Percentiles rank a stretch among this genome's conserved stretches.
Evolutionary conservation across 1,140 invertebrate genomes (phyloP).

Genomic region (Hermetia illucens): DNA sequence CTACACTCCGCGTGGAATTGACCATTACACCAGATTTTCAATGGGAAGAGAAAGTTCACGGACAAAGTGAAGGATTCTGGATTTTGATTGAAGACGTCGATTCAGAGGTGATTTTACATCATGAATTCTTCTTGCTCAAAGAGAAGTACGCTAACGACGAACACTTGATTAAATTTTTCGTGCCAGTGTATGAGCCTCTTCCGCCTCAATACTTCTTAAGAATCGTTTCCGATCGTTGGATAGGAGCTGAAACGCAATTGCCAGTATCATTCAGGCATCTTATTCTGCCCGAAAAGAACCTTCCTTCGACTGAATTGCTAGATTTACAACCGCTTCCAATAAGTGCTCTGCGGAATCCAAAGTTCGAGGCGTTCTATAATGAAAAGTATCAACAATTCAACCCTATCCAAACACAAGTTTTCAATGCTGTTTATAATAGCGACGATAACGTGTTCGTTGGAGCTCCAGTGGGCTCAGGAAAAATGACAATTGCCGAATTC

Average conservation of each 20-base stretch:
- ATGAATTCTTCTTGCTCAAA: slow-evolving; percentile 96
- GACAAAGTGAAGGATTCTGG: slow-evolving; percentile 96
- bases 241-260: slow-evolving; percentile 87
- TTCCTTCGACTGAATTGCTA: slow-evolving; percentile 94
- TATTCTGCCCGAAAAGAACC: slow-evolving; percentile 95
- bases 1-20: slow-evolving; percentile 86
- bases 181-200: slow-evolving; percentile 95
- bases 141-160: slow-evolving; percentile 89
- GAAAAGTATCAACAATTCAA: slow-evolving; percentile 91
- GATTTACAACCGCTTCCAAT: slow-evolving; percentile 93
- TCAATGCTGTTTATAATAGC: slow-evolving; percentile 96
- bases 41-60: slow-evolving; percentile 97
- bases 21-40: slow-evolving; percentile 99
- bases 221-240: slow-evolving; percentile 67
- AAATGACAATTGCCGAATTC: slow-evolving; percentile 95
- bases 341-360: slow-evolving; percentile 66
- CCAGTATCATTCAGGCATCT: slow-evolving; percentile 96
- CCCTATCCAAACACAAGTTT: slow-evolving; percentile 99
- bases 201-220: slow-evolving; percentile 96
- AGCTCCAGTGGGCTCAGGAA: slow-evolving; percentile 93
- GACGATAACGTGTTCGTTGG: slow-evolving; percentile 99
- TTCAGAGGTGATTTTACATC: slow-evolving; percentile 88
- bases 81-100: slow-evolving; percentile 98
- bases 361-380: slow-evolving; percentile 75
- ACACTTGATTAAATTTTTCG: slow-evolving; percentile 95